A percentile compares a stretch with the other conserved stretches of the same genome.
Conservation (phyloP, 2,888 invertebrate genomes). For the Silvanus unidentatus region DNA sequence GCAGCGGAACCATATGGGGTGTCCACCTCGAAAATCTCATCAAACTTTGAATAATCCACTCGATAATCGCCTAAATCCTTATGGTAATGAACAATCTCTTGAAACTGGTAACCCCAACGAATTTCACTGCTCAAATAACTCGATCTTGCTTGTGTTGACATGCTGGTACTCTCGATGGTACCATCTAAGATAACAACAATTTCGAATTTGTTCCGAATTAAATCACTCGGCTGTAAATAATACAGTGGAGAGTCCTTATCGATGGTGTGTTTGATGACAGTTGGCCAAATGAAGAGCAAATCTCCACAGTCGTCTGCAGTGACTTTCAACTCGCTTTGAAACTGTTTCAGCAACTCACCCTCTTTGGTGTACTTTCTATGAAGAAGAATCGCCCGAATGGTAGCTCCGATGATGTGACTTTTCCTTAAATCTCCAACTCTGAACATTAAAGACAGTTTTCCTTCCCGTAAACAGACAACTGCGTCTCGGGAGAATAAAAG, state of each 20-base stretch:
- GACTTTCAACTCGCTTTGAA: slow-evolving; percentile 66
- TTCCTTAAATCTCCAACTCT: slow-evolving; percentile 88
- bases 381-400: slow-evolving; percentile 72
- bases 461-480: slow-evolving; percentile 75
- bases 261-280: slow-evolving; percentile 82
- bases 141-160: slow-evolving; percentile 21
- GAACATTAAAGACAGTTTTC: slow-evolving; percentile 79
- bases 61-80: slow-evolving; percentile 16
- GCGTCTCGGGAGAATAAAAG: slow-evolving; percentile 83
- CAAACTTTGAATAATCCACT: slow-evolving; percentile 23
- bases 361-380: slow-evolving; percentile 69
- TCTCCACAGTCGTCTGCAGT: slow-evolving; percentile 66
- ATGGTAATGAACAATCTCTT: slow-evolving; percentile 13
- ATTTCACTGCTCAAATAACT: slow-evolving; percentile 23
- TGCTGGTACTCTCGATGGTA: slow-evolving; percentile 22
- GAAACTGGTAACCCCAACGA: slow-evolving; percentile 21
- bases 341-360: slow-evolving; percentile 67
- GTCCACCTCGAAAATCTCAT: slow-evolving; percentile 14
- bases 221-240: slow-evolving; percentile 76
- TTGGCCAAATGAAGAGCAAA: slow-evolving; percentile 91
- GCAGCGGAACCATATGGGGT: slow-evolving; percentile 23
- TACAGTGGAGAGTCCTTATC: slow-evolving; percentile 78
- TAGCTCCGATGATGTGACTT: slow-evolving; percentile 86
- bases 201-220: slow-evolving; percentile 62
- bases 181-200: slow-evolving; percentile 23